These are phyloP conservation scores for Lysiphlebus fabarum DNA, from an alignment of 1,140 invertebrate species.

Conservation along the genomic window DNA sequence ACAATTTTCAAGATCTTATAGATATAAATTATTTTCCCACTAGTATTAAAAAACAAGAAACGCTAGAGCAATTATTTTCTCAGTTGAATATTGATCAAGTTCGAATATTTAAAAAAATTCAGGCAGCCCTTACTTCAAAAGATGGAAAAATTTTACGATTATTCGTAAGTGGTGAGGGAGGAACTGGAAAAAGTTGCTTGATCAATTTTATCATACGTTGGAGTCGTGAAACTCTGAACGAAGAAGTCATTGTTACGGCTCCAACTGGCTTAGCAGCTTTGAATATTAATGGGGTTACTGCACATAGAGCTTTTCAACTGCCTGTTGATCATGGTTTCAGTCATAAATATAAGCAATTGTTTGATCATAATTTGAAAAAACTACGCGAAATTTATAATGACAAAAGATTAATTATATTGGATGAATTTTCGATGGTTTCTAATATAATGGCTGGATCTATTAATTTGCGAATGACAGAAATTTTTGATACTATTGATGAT, in stretches of 20 bases:
- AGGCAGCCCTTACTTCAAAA: background rate
- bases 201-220: constrained; percentile 19
- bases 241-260: constrained; percentile 32
- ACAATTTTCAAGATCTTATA: constrained; percentile 29
- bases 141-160: constrained; percentile 19
- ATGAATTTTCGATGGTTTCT: too few species aligned
- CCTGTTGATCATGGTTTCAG: constrained; percentile 25
- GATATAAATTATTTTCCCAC: constrained; percentile 17
- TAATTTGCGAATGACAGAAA: constrained; percentile 32
- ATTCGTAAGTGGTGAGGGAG: constrained; percentile 28
- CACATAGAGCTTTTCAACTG: constrained; percentile 27
- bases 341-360: too few species aligned
- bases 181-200: constrained; percentile 31
- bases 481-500: constrained; percentile 32
- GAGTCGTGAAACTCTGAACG: constrained; percentile 23
- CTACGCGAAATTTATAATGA: too few species aligned
- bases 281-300: constrained; percentile 32
- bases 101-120: constrained; percentile 23
- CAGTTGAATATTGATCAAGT: constrained; percentile 30
- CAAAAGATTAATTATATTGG: too few species aligned
- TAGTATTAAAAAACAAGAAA: constrained; percentile 18
- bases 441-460: constrained; percentile 30
- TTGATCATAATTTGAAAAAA: too few species aligned
- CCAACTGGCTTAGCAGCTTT: constrained; percentile 34
- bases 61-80: constrained; percentile 24